A percentile compares a stretch with the other conserved stretches of the same genome.
These are phyloP conservation scores for Neostethus bicornis DNA, from an alignment of 2,797 vertebrate species.

Conservation along the genomic window DNA sequence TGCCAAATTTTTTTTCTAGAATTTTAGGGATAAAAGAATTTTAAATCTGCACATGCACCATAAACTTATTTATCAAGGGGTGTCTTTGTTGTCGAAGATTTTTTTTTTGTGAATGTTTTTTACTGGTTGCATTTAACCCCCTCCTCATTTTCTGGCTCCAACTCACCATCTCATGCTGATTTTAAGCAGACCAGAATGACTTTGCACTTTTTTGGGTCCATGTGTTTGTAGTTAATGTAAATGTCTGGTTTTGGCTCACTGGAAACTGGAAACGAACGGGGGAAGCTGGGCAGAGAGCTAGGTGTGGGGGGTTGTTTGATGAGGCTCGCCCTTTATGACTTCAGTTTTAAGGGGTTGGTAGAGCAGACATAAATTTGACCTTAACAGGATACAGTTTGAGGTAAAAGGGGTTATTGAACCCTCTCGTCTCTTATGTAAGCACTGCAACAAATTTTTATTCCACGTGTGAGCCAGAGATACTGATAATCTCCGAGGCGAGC, in stretches of 20 bases:
- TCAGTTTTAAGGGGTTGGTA: not conserved
- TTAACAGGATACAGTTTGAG: too few species aligned
- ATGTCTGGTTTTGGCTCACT: constrained; percentile 13
- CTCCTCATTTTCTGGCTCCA: not conserved
- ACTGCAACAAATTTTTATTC: constrained; percentile 12
- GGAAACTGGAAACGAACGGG: not conserved
- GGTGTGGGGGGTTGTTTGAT: not conserved
- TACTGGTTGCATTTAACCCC: constrained; percentile 19
- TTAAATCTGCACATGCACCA: too few species aligned
- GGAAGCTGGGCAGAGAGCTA: constrained; percentile 7
- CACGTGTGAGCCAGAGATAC: too few species aligned
- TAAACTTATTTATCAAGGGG: too few species aligned
- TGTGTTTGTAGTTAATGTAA: constrained; percentile 70
- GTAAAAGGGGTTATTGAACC: too few species aligned
- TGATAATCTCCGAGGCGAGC: too few species aligned
- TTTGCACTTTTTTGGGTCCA: constrained; percentile 71
- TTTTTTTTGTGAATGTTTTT: constrained; percentile 22
- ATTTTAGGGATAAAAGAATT: too few species aligned
- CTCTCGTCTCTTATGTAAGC: not conserved
- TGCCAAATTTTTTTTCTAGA: too few species aligned
- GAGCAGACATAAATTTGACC: too few species aligned
- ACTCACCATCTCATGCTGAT: constrained; percentile 1
- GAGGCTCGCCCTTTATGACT: not conserved
- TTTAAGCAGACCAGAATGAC: constrained; percentile 66
- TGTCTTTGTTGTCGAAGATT: too few species aligned